A percentile compares a stretch with the other conserved stretches of the same genome.
Evolutionary conservation across 1,140 invertebrate species (phyloP).

Genomic region (Hetaerina americana): DNA sequence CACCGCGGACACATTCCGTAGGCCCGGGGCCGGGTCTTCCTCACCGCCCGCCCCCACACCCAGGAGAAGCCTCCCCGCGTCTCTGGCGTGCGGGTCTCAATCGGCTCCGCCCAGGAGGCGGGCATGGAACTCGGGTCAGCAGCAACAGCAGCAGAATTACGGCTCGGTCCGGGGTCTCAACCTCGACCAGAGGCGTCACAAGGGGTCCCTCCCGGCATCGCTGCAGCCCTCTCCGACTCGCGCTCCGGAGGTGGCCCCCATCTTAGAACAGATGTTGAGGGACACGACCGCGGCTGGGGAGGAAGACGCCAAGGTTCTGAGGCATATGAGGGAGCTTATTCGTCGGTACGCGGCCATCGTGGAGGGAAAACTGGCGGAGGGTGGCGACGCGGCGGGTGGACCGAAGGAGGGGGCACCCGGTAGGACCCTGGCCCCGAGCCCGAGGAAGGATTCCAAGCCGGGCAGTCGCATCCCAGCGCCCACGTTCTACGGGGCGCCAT

Average conservation of each 20-base stretch:
- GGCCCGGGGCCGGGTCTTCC: background rate
- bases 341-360: background rate
- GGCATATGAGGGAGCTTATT: background rate
- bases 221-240: background rate
- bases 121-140: background rate
- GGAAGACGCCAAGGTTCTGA: background rate
- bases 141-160: background rate
- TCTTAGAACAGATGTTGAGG: background rate
- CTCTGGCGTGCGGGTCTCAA: background rate
- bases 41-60: background rate
- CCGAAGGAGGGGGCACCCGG: background rate
- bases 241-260: background rate
- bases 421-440: background rate
- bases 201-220: background rate
- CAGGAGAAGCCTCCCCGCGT: background rate
- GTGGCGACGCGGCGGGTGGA: background rate
- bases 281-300: background rate
- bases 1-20: conserved; percentile 2
- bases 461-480: background rate
- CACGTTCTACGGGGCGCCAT: background rate
- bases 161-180: background rate
- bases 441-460: background rate
- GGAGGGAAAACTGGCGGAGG: background rate
- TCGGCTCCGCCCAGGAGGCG: background rate
- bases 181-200: background rate